Evolutionary conservation across 37 sponge, comb jelly and placozoan species (phyloP).

Genomic region (Chondrilla cf. caribensis): DNA sequence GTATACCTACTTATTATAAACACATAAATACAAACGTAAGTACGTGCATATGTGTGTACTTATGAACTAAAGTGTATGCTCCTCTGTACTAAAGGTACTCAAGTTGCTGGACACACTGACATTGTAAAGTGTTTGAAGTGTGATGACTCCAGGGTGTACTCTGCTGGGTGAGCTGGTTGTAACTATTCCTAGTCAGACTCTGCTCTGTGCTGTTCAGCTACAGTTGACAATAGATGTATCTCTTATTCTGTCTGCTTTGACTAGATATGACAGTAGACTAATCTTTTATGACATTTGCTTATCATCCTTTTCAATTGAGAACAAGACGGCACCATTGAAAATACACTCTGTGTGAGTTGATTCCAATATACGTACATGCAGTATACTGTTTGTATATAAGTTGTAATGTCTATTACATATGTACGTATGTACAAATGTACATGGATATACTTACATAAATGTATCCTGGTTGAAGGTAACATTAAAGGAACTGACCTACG

Average conservation of each 20-base stretch:
- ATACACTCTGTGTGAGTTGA: background rate
- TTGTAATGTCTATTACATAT: no score
- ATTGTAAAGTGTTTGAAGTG: slow-evolving; percentile 3
- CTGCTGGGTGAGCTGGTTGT: background rate
- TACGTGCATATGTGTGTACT: background rate
- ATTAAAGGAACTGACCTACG: no score
- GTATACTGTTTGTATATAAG: no score
- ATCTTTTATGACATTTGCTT: slow-evolving; percentile 1
- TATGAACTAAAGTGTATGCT: background rate
- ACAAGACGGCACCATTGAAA: background rate
- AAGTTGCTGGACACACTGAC: background rate
- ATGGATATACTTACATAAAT: no score
- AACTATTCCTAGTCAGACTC: no score
- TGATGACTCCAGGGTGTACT: background rate
- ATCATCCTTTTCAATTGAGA: slow-evolving; percentile 11
- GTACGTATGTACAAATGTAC: no score
- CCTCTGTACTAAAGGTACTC: background rate
- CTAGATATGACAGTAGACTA: background rate
- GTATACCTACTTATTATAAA: no score
- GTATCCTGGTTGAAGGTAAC: no score
- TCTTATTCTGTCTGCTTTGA: background rate
- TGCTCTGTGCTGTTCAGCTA: no score
- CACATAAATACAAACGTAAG: no score
- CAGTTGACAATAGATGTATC: no score
- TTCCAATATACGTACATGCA: no score